Conservation (phyloP, 2,888 invertebrate species). For the Sacculina carcini region DNA sequence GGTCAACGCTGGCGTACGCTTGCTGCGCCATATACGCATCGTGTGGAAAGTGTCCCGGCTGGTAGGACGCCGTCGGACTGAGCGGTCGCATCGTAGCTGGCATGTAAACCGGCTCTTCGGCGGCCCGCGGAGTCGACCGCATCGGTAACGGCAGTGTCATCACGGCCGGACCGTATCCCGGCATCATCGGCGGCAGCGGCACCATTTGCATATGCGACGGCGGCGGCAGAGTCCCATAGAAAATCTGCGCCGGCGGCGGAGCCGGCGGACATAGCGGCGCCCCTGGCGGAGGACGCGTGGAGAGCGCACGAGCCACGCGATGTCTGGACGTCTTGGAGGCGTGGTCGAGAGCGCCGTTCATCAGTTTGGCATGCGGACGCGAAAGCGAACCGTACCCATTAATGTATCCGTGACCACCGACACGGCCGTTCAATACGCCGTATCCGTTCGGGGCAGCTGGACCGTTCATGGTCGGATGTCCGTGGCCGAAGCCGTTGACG, state of each 20-base stretch:
- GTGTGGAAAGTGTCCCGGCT: slow-evolving; percentile 31
- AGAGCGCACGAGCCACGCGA: slow-evolving; percentile 10
- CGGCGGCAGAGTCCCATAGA: slow-evolving; percentile 11
- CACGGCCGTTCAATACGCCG: slow-evolving; percentile 10
- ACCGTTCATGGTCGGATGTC: background rate
- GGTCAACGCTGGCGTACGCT: slow-evolving; percentile 27
- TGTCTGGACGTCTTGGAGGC: background rate
- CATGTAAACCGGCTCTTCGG: slow-evolving; percentile 28
- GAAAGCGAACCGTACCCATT: slow-evolving; percentile 8
- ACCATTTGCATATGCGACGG: slow-evolving; percentile 20
- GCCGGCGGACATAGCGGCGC: slow-evolving; percentile 9
- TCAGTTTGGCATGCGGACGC: background rate
- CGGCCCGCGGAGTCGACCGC: slow-evolving; percentile 19
- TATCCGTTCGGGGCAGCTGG: background rate
- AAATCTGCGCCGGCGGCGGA: slow-evolving; percentile 7
- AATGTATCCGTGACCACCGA: slow-evolving; percentile 7
- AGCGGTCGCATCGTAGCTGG: slow-evolving; percentile 27
- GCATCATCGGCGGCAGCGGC: slow-evolving; percentile 14
- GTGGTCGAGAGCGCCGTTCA: background rate
- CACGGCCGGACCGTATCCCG: slow-evolving; percentile 14
- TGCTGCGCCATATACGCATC: slow-evolving; percentile 30
- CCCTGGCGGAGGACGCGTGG: slow-evolving; percentile 13
- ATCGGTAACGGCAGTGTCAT: slow-evolving; percentile 6
- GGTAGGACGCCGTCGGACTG: slow-evolving; percentile 32
- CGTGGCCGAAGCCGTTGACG: background rate